Evolutionary conservation across 2,113 vertebrate genomes (phyloP).

Genomic region (Phalacrocorax carbo): DNA sequence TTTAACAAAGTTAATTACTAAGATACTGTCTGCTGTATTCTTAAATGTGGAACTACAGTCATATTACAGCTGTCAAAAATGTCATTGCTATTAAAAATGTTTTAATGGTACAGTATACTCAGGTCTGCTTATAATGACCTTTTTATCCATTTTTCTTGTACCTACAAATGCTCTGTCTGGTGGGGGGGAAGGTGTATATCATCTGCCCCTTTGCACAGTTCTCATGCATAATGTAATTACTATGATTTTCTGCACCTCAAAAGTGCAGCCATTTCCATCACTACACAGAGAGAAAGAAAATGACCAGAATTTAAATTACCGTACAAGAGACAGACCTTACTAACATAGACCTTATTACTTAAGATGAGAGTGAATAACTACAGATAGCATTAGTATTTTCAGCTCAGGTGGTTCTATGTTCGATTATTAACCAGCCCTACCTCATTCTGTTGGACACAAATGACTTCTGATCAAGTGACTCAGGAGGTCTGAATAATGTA

Average conservation of each 20-base stretch:
- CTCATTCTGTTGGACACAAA: conserved; percentile 27
- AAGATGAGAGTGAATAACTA: conserved; percentile 61
- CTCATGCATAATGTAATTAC: conserved; percentile 52
- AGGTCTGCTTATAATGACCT: conserved; percentile 6
- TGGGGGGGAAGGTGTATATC: conserved; percentile 1
- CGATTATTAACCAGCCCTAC: conserved; percentile 21
- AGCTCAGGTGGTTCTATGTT: conserved; percentile 16
- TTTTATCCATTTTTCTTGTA: conserved; percentile 27
- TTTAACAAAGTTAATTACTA: neutral
- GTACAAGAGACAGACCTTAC: conserved; percentile 31
- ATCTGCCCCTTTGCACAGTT: conserved; percentile 15
- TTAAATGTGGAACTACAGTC: neutral
- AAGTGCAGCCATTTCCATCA: conserved; percentile 66
- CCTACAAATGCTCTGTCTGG: conserved; percentile 29
- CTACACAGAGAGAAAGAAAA: conserved; percentile 61
- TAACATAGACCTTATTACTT: conserved; percentile 40
- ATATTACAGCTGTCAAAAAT: conserved; percentile 22
- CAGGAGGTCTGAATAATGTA: neutral
- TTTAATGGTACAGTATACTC: conserved; percentile 4
- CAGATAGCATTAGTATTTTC: conserved; percentile 38
- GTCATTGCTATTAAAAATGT: conserved; percentile 39
- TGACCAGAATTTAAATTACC: conserved; percentile 41
- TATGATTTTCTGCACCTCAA: conserved; percentile 56
- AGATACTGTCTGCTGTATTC: neutral
- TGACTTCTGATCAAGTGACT: conserved; percentile 8